Evolutionary conservation across 37 sponge, comb jelly and placozoan genomes (phyloP), one percentile per base, ranked within the genome.

Genomic region (Aphrocallistes beatrix): DNA sequence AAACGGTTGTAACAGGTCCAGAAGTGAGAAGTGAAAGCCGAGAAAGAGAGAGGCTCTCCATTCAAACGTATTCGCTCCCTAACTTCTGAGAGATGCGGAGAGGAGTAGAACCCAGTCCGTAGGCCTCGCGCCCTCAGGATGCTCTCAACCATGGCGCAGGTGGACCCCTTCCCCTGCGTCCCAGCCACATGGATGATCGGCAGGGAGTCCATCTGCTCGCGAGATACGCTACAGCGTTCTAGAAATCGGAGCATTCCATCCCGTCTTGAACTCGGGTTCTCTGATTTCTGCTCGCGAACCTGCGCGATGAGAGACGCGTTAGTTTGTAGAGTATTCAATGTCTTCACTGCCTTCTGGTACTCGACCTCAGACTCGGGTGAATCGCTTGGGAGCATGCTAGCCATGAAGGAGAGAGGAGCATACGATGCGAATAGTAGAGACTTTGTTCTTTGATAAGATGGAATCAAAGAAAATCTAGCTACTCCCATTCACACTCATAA

Each of bases 91-190:
- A 93, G 89, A 50, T 94, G 97, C 38, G 97, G 97, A 30, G 94
- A 92, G 32, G 88, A 89, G 87, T 86, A 96, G 81, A 96, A 90
- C 81, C 96, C 96, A 34, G 96, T 96, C 86, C 89, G 94, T 10
- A 90, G 51, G 0, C 90, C 91, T 40, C 83, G 85, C 16, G 84
- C 81, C 30, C 94, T 84, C 36, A 96, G 85, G 0, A 96, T 92
- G 36, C 91, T 92, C 85, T 96, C 96, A 82, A 85, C 86, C 86
- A 96, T 82, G 28, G 96, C 96, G 86, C 96, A 90, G 42, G 91
- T 92, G 25, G 96, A 96, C 13, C 96, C 96, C 87, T 94, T 94
- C 84, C 95, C 95, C 83, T 94, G 92, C 10, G 95, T 94, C 38
- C 95, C 95, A 25, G 91, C 51, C 21, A 94, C 88, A 60, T 94